Conservation (phyloP, 92 coral and sea anemone genomes). For the Palythoa heliodiscus region DNA sequence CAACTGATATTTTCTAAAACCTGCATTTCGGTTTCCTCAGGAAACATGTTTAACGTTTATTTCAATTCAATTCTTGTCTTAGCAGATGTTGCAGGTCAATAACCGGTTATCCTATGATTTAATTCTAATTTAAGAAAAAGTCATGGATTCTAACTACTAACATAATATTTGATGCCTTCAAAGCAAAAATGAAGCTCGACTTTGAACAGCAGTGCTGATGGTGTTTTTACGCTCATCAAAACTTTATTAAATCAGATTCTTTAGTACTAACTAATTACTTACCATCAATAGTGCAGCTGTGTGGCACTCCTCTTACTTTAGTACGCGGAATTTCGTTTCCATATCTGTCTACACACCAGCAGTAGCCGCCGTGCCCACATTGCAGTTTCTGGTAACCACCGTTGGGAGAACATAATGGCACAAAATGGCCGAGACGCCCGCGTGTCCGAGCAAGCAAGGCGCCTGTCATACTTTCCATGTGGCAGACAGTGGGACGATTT, state of each 20-base stretch:
- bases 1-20: no score
- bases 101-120: no score
- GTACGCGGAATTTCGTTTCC: constrained; percentile 89
- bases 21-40: no score
- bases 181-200: no score
- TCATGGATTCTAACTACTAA: no score
- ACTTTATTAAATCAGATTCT: background rate
- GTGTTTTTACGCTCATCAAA: no score
- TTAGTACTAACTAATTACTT: background rate
- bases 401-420: constrained; percentile 69
- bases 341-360: constrained; percentile 93
- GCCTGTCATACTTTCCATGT: constrained; percentile 80
- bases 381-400: constrained; percentile 75
- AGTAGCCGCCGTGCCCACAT: constrained; percentile 80
- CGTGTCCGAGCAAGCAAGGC: constrained; percentile 52
- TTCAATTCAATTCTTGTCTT: no score
- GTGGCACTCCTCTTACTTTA: constrained; percentile 66
- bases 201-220: no score
- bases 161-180: no score
- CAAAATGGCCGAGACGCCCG: constrained; percentile 67
- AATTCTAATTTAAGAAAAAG: no score
- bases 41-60: no score
- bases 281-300: constrained; percentile 32
- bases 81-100: no score
- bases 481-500: constrained; percentile 62